These are phyloP conservation scores for Caenorhabditis sp. DNA, from an alignment of 2,888 invertebrate species.

Conservation along the genomic window DNA sequence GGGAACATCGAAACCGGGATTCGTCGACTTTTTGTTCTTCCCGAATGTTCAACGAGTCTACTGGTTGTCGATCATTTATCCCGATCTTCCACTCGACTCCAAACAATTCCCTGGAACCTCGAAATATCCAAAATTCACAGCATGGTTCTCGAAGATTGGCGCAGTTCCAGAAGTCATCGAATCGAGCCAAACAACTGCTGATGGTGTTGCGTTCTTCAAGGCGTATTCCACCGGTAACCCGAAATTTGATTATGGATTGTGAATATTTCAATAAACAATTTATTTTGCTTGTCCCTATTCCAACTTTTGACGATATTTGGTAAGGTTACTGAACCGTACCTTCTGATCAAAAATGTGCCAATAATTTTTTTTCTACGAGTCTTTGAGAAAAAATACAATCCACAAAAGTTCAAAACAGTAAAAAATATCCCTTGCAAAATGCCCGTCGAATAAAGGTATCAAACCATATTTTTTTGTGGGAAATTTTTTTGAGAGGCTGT, in stretches of 20 bases:
- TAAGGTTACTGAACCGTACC: no score
- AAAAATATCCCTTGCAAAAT: no score
- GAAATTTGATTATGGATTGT: constrained; percentile 33
- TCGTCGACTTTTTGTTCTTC: constrained; percentile 31
- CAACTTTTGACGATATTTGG: no score
- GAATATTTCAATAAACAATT: no score
- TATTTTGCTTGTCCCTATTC: no score
- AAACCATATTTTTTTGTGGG: no score
- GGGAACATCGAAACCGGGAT: constrained; percentile 35
- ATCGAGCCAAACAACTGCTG: constrained; percentile 22
- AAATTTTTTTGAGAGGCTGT: no score
- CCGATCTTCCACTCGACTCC: constrained; percentile 13
- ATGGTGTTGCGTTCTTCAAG: constrained; percentile 20
- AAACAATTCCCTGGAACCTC: constrained; percentile 20
- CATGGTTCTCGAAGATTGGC: constrained; percentile 19
- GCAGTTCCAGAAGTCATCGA: constrained; percentile 31
- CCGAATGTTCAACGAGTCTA: constrained; percentile 28
- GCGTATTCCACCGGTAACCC: constrained; percentile 21
- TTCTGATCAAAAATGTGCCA: no score
- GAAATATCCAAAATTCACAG: constrained; percentile 20
- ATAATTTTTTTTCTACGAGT: no score
- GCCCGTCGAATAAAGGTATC: no score
- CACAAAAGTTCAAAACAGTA: no score
- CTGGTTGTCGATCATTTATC: constrained; percentile 17
- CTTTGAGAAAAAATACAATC: no score